Conservation (phyloP, 2,113 vertebrate genomes). For the Apteryx owenii region DNA sequence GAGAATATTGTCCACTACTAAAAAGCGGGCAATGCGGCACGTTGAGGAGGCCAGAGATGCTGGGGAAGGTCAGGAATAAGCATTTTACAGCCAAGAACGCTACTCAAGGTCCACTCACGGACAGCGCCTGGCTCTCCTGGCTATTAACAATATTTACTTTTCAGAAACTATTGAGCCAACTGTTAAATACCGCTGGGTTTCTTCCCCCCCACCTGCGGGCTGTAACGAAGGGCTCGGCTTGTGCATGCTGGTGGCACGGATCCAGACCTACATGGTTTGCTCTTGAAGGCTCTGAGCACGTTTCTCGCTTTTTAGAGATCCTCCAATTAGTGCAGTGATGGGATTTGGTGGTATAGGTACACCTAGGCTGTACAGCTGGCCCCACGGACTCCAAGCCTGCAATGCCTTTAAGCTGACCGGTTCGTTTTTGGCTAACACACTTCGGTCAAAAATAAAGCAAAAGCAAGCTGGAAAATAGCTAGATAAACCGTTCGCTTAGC, state of each 20-base stretch:
- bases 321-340: neutral
- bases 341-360: accelerated
- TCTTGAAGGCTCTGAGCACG: neutral
- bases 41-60: neutral
- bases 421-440: neutral
- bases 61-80: neutral
- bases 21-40: neutral
- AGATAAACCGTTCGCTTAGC: neutral
- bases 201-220: neutral
- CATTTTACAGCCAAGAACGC: accelerated
- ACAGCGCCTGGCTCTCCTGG: neutral
- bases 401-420: neutral
- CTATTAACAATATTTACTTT: neutral
- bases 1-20: neutral
- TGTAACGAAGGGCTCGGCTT: neutral
- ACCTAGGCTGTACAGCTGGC: neutral
- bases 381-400: neutral
- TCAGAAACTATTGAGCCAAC: neutral
- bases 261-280: neutral
- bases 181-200: neutral
- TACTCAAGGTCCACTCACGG: neutral
- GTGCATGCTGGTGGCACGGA: neutral
- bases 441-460: neutral
- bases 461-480: neutral
- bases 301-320: neutral